Conservation (phyloP, 2,113 vertebrate genomes). For the Elephas maximus region DNA sequence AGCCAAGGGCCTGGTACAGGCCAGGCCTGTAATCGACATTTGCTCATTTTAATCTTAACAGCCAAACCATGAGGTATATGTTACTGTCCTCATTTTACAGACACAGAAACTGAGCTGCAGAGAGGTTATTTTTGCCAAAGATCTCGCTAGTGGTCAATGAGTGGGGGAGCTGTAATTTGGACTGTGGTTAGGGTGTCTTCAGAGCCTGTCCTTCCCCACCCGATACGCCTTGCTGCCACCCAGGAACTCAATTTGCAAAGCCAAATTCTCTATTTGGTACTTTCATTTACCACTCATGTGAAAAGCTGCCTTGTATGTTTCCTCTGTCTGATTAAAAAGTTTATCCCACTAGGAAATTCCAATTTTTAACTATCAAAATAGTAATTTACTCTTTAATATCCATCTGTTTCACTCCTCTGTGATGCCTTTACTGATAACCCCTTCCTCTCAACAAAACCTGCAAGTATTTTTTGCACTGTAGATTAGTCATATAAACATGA, state of each 20-base stretch:
- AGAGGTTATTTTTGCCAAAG: slow-evolving; percentile 2
- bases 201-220: background rate
- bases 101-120: slow-evolving; percentile 1
- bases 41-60: background rate
- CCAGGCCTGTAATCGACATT: background rate
- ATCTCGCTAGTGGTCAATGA: background rate
- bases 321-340: background rate
- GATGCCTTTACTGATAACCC: background rate
- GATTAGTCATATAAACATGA: background rate
- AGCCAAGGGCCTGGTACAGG: background rate
- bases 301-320: background rate
- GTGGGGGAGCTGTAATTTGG: background rate
- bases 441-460: background rate
- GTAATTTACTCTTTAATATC: background rate
- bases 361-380: slow-evolving; percentile 6
- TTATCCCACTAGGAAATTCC: background rate
- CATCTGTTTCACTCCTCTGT: background rate
- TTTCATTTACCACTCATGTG: background rate
- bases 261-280: background rate
- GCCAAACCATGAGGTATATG: background rate
- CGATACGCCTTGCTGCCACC: background rate
- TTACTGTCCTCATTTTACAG: background rate
- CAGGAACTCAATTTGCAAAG: background rate
- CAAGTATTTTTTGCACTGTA: background rate
- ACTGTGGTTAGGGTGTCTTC: background rate